A percentile compares a stretch with the other conserved stretches of the same genome.
phyloP scores from a whole-genome alignment of 2,113 vertebrate genomes.

The Eurystomus gularis region DNA sequence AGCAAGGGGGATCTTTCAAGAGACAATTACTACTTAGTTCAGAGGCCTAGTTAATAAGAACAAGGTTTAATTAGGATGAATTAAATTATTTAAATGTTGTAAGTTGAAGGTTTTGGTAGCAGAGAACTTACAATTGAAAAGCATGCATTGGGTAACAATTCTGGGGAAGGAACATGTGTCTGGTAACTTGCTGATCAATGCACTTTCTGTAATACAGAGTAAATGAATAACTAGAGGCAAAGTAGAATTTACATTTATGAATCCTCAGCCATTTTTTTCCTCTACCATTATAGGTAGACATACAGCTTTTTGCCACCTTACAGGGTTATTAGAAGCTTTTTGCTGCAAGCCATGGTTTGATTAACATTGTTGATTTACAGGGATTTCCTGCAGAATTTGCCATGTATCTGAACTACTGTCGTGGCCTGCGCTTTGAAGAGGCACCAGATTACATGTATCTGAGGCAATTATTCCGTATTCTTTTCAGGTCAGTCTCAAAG shows the following conservation, averaged over 20 bases:
- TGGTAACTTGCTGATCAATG: background rate
- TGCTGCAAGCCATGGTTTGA: conserved; percentile 5
- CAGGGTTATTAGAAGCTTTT: background rate
- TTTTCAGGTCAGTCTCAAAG: conserved; percentile 90
- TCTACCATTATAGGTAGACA: background rate
- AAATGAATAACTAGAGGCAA: background rate
- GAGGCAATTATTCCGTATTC: conserved; percentile 98
- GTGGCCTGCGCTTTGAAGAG: conserved; percentile 97
- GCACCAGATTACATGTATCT: conserved; percentile 99
- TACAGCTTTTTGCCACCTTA: background rate
- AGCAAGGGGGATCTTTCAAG: background rate
- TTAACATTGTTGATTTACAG: conserved; percentile 73
- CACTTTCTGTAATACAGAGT: background rate
- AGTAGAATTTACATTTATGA: background rate
- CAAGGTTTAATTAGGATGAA: background rate
- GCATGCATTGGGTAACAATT: background rate
- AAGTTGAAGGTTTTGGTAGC: background rate
- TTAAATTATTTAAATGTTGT: background rate
- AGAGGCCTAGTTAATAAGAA: background rate
- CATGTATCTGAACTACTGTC: conserved; percentile 99
- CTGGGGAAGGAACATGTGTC: background rate
- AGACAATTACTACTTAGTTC: background rate
- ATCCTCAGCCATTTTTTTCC: background rate
- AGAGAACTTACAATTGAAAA: background rate
- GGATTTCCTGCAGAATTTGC: conserved; percentile 99